phyloP scores from a whole-genome alignment of 2,888 invertebrate genomes.

The Ferrisia virgata region DNA sequence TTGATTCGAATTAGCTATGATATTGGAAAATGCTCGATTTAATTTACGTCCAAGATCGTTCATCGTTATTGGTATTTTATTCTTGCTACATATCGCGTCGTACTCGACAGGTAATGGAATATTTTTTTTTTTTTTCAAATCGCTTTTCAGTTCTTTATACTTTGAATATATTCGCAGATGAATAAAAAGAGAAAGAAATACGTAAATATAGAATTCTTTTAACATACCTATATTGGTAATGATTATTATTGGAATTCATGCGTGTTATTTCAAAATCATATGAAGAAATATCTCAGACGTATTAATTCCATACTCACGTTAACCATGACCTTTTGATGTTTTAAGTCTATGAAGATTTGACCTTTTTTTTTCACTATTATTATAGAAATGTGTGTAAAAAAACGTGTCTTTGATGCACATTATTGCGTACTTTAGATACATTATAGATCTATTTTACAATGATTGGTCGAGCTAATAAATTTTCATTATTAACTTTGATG shows the following conservation, averaged over 20 bases:
- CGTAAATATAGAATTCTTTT: background rate
- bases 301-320: background rate
- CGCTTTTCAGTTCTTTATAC: background rate
- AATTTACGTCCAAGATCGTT: background rate
- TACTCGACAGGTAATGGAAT: background rate
- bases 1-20: slow-evolving; percentile 5
- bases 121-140: background rate
- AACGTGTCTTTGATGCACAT: background rate
- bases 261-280: background rate
- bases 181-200: background rate
- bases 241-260: background rate
- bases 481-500: background rate
- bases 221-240: background rate
- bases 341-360: background rate
- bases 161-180: background rate
- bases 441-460: background rate
- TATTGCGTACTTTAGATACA: background rate
- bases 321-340: slow-evolving; percentile 11
- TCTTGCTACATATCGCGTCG: background rate
- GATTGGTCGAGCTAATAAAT: background rate
- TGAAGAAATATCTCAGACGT: background rate
- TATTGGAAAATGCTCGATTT: background rate
- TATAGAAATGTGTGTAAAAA: background rate
- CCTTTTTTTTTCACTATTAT: slow-evolving; percentile 24
- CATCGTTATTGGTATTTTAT: background rate